These are phyloP conservation scores for Drosophila nasuta DNA, from an alignment of 1,140 invertebrate species.

Conservation along the genomic window DNA sequence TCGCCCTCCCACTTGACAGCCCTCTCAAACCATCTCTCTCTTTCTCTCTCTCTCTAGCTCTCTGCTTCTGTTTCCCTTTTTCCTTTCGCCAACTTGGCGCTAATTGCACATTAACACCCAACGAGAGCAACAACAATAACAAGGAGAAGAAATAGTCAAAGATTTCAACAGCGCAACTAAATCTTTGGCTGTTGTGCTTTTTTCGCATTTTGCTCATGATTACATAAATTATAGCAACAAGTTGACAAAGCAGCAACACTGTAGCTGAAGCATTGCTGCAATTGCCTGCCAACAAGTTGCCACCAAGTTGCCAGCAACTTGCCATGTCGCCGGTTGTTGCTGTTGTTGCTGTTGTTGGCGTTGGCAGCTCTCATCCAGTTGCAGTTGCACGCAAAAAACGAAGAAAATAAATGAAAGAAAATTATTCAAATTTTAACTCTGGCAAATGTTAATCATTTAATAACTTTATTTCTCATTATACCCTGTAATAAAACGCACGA, in stretches of 20 bases:
- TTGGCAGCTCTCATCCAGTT: conserved; percentile 31
- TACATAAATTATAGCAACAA: conserved; percentile 68
- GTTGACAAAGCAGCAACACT: conserved; percentile 54
- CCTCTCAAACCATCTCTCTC: background rate
- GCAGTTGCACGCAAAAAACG: conserved; percentile 10
- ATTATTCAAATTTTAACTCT: conserved; percentile 42
- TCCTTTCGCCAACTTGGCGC: conserved; percentile 12
- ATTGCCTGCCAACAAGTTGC: conserved; percentile 2
- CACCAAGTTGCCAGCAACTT: background rate
- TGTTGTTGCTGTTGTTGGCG: conserved; percentile 10
- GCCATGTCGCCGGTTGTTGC: conserved; percentile 3
- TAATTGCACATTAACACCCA: conserved; percentile 75
- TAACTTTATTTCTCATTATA: conserved; percentile 59
- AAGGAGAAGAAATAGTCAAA: conserved; percentile 30
- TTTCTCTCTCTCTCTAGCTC: background rate
- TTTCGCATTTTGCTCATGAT: conserved; percentile 63
- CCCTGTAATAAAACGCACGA: background rate
- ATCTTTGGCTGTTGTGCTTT: conserved; percentile 43
- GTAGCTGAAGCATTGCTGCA: conserved; percentile 23
- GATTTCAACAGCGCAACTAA: conserved; percentile 66
- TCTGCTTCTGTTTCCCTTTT: background rate
- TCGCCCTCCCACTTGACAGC: conserved; percentile 23
- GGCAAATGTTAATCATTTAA: conserved; percentile 62
- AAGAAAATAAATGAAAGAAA: conserved; percentile 11
- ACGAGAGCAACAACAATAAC: conserved; percentile 6